Conservation (phyloP, 2,888 invertebrate species). For the Drosophila prostipennis region DNA sequence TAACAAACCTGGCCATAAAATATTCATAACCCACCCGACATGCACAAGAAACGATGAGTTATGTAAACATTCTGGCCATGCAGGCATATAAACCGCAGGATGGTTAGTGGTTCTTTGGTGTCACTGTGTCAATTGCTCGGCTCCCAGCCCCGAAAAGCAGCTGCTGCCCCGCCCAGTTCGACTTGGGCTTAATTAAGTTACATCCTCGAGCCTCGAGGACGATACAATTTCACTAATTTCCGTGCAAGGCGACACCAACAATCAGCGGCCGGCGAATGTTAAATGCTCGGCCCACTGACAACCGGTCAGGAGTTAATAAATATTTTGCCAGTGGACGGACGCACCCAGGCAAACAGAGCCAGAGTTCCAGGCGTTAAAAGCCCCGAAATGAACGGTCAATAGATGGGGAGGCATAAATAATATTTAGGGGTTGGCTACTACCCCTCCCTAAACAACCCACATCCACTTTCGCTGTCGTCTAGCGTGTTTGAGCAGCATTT, state of each 20-base stretch:
- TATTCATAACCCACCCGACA: neutral
- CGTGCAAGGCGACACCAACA: constrained; percentile 77
- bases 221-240: constrained; percentile 78
- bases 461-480: constrained; percentile 42
- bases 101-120: constrained; percentile 46
- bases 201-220: constrained; percentile 51
- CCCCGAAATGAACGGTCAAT: constrained; percentile 78
- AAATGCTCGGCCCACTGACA: constrained; percentile 61
- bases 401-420: constrained; percentile 72
- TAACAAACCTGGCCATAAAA: neutral
- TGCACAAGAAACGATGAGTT: constrained; percentile 54
- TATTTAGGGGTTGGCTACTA: constrained; percentile 68
- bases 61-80: constrained; percentile 60
- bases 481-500: constrained; percentile 76
- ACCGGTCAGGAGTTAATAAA: constrained; percentile 66
- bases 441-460: neutral
- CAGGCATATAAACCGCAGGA: constrained; percentile 20
- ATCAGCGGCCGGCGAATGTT: constrained; percentile 68
- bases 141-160: constrained; percentile 25
- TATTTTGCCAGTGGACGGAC: constrained; percentile 61
- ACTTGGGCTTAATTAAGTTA: constrained; percentile 70
- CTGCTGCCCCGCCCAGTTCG: constrained; percentile 43
- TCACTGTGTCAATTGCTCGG: constrained; percentile 74
- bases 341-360: constrained; percentile 54
- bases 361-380: constrained; percentile 61